Evolutionary conservation across 2,797 vertebrate genomes (phyloP), one percentile per base, ranked within the genome.

Genomic region (Scleropages formosus): DNA sequence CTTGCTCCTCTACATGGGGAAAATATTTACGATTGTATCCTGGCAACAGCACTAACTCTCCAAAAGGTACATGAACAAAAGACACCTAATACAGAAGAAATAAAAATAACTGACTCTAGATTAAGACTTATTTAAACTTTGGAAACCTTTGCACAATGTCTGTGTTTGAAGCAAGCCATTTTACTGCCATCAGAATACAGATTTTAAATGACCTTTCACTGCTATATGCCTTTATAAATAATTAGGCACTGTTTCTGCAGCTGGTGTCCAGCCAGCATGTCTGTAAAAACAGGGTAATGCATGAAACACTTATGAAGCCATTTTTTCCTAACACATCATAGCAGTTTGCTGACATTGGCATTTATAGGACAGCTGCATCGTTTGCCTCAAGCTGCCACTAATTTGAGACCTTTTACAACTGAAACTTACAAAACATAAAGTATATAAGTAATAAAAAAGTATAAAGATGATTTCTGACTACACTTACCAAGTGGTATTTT

Each of bases 141-240:
- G 39, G 20, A 51, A 49, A 59, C 39, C 26, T 65, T 56, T 24
- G 49, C 44, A 6, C 46, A 46, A 27, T 73, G 20, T 46, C 58
- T 39, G 58, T 26, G 39, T 60, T 27, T 47, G 53, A 64, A 75
- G 24, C 11, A 20, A 26, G 60, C 61, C 18, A 60, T 63, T 74
- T 61, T 62, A 44, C 49, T 31, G 27, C 51, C 53, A 67, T 58
- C 72, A 64, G 59, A 64, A 18, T 47, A 59, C 27, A 62, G 39
- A 75, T 70, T 75, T 72, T 44, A 13, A 53, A 44, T 56, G 47
- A 68, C 69, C 73, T 70, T 67, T 56, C 24, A 64, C 44, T 65
- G 59, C 46, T 78, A 49, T n/a, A 56, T 64, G 59, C 66, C 61
- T 74, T n/a, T 59, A 75, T 56, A 63, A 75, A 73, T 1, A 26